A percentile compares a stretch with the other conserved stretches of the same genome.
Evolutionary conservation across 2,113 vertebrate genomes (phyloP).

Genomic region (Engraulis encrasicolus): DNA sequence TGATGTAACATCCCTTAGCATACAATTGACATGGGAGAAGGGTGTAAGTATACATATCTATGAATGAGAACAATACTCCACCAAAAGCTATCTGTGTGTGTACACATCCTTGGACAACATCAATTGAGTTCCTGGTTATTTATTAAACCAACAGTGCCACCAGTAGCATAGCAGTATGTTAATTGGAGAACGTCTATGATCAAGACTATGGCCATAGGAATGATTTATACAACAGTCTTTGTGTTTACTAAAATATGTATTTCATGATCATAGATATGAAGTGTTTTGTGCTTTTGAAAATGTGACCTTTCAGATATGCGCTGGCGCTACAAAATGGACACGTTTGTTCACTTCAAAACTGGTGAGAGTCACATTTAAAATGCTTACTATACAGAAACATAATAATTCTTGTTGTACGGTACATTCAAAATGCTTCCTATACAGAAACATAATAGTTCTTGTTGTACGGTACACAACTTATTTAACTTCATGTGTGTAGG

Average conservation of each 20-base stretch:
- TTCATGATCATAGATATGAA: not conserved
- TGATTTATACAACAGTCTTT: not conserved
- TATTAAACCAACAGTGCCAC: slow-evolving; percentile 42
- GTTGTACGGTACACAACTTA: not conserved
- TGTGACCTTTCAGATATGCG: slow-evolving; percentile 68
- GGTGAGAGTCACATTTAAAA: slow-evolving; percentile 71
- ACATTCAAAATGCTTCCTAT: not conserved
- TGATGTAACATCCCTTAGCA: not conserved
- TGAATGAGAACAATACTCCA: not conserved
- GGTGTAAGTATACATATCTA: too few relatives aligned
- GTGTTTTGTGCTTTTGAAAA: not conserved
- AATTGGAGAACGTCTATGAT: not conserved
- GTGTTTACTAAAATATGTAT: too few relatives aligned
- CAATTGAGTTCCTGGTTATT: slow-evolving; percentile 48
- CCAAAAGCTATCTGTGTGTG: not conserved
- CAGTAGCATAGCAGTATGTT: not conserved
- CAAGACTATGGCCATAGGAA: not conserved
- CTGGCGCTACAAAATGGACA: slow-evolving; percentile 68
- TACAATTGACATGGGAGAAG: not conserved
- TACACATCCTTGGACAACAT: slow-evolving; percentile 22
- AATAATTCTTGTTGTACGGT: not conserved
- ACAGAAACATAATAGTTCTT: not conserved
- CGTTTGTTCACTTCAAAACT: slow-evolving; percentile 75
- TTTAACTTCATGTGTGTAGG: slow-evolving; percentile 59
- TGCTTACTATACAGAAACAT: not conserved